Percentiles rank a stretch among this genome's conserved stretches.
Evolutionary conservation across 2,797 vertebrate species (phyloP).

Genomic region (Glossophaga mutica): DNA sequence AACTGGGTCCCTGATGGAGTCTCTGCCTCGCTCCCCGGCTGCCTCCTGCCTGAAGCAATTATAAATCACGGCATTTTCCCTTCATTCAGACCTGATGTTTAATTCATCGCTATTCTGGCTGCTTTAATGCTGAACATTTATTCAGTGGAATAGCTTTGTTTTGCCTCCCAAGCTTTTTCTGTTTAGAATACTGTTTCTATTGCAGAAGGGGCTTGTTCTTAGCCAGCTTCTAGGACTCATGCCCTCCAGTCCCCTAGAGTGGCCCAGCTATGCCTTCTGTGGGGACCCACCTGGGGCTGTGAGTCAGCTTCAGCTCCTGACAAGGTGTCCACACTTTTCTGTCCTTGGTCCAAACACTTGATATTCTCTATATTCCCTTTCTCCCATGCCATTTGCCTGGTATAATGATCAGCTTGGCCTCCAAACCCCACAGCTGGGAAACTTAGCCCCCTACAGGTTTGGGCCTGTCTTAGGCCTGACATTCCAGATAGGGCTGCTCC

Average conservation of each 20-base stretch:
- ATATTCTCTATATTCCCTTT: not conserved
- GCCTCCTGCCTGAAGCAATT: constrained; percentile 68
- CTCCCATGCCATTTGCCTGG: not conserved
- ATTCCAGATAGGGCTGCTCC: not conserved
- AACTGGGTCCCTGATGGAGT: not conserved
- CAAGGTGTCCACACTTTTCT: not conserved
- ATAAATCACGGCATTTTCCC: constrained; percentile 69
- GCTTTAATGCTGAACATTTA: constrained; percentile 69
- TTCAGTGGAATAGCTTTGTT: constrained; percentile 71
- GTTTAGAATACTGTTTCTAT: constrained; percentile 45
- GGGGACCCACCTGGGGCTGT: not conserved
- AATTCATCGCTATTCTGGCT: constrained; percentile 61
- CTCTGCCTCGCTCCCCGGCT: constrained; percentile 27
- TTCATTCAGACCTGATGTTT: constrained; percentile 74
- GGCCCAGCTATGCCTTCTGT: not conserved
- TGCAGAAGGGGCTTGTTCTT: not conserved
- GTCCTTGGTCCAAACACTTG: not conserved
- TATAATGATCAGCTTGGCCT: not conserved
- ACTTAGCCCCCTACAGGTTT: rapidly evolving
- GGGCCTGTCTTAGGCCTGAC: not conserved
- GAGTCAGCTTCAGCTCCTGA: not conserved
- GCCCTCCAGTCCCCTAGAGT: rapidly evolving
- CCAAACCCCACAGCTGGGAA: not conserved
- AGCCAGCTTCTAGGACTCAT: not conserved
- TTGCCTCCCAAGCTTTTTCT: constrained; percentile 50